These are phyloP conservation scores for Tupiocoris notatus DNA, from an alignment of 2,888 invertebrate genomes.

Conservation along the genomic window DNA sequence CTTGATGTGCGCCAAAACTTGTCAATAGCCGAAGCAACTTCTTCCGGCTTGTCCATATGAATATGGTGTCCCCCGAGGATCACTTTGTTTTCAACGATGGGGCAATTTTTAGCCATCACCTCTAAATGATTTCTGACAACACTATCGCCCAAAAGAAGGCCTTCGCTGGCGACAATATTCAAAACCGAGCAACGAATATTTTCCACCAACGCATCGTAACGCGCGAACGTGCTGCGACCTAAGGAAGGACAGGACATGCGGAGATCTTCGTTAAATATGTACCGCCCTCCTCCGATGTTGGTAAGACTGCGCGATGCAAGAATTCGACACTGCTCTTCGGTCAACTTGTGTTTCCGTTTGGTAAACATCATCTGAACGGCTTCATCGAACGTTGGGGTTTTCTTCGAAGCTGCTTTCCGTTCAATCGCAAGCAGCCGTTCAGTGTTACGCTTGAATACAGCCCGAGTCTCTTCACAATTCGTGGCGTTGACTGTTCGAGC, in stretches of 20 bases:
- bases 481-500: conserved; percentile 41
- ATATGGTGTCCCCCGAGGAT: conserved; percentile 69
- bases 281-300: conserved; percentile 19
- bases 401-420: not conserved
- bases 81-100: conserved; percentile 52
- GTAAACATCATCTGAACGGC: conserved; percentile 53
- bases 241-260: conserved; percentile 13
- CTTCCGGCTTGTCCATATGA: conserved; percentile 68
- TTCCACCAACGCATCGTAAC: not conserved
- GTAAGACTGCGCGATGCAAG: conserved; percentile 10
- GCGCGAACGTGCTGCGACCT: not conserved
- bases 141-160: conserved; percentile 9
- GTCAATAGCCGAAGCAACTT: conserved; percentile 59
- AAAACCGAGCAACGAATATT: conserved; percentile 13
- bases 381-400: conserved; percentile 52
- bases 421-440: not conserved
- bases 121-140: not conserved
- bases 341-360: not conserved
- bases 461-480: not conserved
- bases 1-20: conserved; percentile 54
- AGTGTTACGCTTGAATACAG: not conserved
- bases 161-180: conserved; percentile 13
- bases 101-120: conserved; percentile 10
- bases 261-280: conserved; percentile 22
- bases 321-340: not conserved